Evolutionary conservation across 2,797 vertebrate genomes (phyloP).

Genomic region (Lagocephalus sceleratus): DNA sequence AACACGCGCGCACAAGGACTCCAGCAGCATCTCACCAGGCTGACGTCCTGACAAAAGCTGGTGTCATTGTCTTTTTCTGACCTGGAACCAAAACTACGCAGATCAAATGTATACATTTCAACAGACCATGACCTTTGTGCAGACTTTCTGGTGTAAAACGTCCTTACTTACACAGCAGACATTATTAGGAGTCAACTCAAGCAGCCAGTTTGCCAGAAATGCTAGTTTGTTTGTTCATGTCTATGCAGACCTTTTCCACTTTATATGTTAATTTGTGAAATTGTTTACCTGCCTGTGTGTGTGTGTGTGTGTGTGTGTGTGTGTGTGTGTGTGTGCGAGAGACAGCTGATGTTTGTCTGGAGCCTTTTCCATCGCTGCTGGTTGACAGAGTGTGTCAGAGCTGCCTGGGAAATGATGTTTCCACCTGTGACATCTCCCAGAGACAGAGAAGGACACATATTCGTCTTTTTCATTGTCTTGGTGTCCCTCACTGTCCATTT

Average conservation of each 20-base stretch:
- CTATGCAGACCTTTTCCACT: slow-evolving; percentile 68
- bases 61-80: no score
- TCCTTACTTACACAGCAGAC: slow-evolving; percentile 9
- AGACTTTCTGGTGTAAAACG: no score
- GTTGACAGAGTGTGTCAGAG: slow-evolving; percentile 63
- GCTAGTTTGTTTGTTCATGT: slow-evolving; percentile 63
- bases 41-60: slow-evolving; percentile 7
- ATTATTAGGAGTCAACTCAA: slow-evolving; percentile 56
- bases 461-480: slow-evolving; percentile 7
- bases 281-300: slow-evolving; percentile 70
- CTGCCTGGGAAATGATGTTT: slow-evolving; percentile 64
- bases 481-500: slow-evolving; percentile 18
- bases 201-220: slow-evolving; percentile 42
- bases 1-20: slow-evolving; percentile 5
- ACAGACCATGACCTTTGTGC: no score
- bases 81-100: no score
- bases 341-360: slow-evolving; percentile 43
- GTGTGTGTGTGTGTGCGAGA: slow-evolving; percentile 12
- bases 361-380: slow-evolving; percentile 50
- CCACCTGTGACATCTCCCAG: slow-evolving; percentile 65
- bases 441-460: slow-evolving; percentile 49
- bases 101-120: no score
- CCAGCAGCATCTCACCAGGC: slow-evolving; percentile 22
- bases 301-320: slow-evolving; percentile 22
- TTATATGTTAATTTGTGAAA: slow-evolving; percentile 75